phyloP scores from a whole-genome alignment of 2,113 vertebrate genomes.

The Aegotheles bennettii region DNA sequence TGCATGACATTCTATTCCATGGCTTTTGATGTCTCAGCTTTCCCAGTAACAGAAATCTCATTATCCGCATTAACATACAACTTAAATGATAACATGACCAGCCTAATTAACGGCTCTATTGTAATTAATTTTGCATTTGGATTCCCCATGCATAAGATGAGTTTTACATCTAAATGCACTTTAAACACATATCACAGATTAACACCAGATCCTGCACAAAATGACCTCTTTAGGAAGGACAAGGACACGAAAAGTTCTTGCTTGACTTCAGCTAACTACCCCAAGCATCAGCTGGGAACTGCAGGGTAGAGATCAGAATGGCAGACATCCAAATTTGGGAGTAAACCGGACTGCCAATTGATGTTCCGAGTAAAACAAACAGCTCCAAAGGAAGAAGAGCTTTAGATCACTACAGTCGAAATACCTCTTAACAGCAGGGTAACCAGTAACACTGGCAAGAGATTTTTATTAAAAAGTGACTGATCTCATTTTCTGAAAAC shows the following conservation, averaged over 20 bases:
- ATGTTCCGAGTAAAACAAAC: not conserved
- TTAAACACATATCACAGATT: not conserved
- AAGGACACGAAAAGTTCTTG: not conserved
- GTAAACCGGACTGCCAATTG: not conserved
- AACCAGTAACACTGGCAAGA: not conserved
- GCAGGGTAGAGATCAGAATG: not conserved
- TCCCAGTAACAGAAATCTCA: not conserved
- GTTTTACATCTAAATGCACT: not conserved
- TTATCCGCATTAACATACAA: not conserved
- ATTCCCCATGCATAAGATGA: not conserved
- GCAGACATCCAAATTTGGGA: not conserved
- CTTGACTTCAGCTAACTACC: not conserved
- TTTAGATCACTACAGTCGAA: not conserved
- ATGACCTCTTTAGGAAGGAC: not conserved
- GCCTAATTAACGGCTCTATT: not conserved
- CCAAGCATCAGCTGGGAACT: not conserved
- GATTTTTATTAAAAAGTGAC: fast-evolving
- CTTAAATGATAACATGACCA: not conserved
- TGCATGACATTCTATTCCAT: not conserved
- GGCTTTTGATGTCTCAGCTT: not conserved
- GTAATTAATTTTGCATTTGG: not conserved
- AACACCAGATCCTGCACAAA: not conserved
- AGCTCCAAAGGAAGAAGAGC: not conserved
- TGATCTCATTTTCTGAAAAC: not conserved
- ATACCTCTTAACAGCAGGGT: not conserved